phyloP scores from a whole-genome alignment of 2,888 invertebrate species.

The Abscondita cerata region DNA sequence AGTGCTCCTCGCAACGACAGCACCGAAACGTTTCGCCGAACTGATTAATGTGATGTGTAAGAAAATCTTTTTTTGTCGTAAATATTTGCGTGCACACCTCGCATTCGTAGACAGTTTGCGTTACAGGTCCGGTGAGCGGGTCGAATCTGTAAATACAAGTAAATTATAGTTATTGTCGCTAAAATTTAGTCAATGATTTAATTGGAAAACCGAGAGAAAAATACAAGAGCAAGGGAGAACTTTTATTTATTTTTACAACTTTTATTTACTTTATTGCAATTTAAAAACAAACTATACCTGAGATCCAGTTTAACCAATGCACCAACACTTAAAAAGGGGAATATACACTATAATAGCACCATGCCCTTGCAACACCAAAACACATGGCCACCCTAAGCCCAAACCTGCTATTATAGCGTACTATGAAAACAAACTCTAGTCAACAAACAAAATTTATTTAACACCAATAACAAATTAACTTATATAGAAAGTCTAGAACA shows the following conservation, averaged over 20 bases:
- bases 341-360: background rate
- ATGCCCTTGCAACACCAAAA: background rate
- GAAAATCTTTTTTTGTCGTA: constrained; percentile 49
- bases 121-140: constrained; percentile 27
- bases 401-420: background rate
- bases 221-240: too few relatives aligned
- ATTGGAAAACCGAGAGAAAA: too few relatives aligned
- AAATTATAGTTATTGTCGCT: background rate
- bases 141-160: constrained; percentile 45
- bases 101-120: constrained; percentile 48
- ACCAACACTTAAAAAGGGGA: too few relatives aligned
- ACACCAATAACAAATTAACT: constrained; percentile 3
- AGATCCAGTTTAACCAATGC: too few relatives aligned
- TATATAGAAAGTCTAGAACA: constrained; percentile 34
- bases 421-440: background rate
- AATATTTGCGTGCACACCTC: constrained; percentile 53
- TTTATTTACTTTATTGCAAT: too few relatives aligned
- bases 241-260: too few relatives aligned
- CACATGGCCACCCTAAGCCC: background rate
- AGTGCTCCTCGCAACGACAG: constrained; percentile 51
- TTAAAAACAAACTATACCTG: too few relatives aligned
- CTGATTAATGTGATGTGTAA: constrained; percentile 51
- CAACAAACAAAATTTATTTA: background rate
- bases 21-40: constrained; percentile 49
- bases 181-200: background rate